Percentiles rank a stretch among this genome's conserved stretches.
These are phyloP conservation scores for Aselliscus stoliczkanus DNA, from an alignment of 2,797 vertebrate genomes.

Conservation along the genomic window DNA sequence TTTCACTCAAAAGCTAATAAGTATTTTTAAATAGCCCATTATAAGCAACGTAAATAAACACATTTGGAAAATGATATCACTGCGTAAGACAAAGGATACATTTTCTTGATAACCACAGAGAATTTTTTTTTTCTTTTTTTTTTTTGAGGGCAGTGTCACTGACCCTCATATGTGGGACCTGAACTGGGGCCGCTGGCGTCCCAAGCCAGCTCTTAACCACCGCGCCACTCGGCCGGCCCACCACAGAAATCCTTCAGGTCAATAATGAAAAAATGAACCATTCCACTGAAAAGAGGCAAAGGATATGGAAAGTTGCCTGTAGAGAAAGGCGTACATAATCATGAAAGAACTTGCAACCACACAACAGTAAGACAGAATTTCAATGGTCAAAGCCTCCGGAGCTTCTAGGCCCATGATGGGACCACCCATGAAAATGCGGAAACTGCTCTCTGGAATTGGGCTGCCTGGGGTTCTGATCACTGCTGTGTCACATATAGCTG, in stretches of 20 bases:
- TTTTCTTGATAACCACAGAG: neutral
- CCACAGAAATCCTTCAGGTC: neutral
- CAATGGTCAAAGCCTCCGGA: too few relatives aligned
- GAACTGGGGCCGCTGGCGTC: too few relatives aligned
- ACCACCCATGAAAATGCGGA: neutral
- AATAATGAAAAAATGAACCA: neutral
- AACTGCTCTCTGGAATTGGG: neutral
- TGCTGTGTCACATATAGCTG: neutral
- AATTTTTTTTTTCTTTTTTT: too few relatives aligned
- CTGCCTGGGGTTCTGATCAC: fast-evolving
- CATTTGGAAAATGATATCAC: neutral
- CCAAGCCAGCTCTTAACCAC: too few relatives aligned
- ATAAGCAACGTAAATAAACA: neutral
- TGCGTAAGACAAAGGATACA: neutral
- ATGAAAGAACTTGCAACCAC: neutral
- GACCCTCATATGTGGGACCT: too few relatives aligned
- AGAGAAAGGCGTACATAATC: fast-evolving
- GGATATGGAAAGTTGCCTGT: neutral
- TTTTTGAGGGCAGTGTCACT: too few relatives aligned
- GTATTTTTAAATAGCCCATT: neutral
- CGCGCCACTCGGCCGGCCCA: too few relatives aligned
- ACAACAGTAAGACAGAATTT: neutral
- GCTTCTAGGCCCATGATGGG: too few relatives aligned
- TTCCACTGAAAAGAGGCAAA: neutral
- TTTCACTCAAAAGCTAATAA: neutral